Evolutionary conservation across 2,888 invertebrate species (phyloP).

Genomic region (Lottia gigantea): DNA sequence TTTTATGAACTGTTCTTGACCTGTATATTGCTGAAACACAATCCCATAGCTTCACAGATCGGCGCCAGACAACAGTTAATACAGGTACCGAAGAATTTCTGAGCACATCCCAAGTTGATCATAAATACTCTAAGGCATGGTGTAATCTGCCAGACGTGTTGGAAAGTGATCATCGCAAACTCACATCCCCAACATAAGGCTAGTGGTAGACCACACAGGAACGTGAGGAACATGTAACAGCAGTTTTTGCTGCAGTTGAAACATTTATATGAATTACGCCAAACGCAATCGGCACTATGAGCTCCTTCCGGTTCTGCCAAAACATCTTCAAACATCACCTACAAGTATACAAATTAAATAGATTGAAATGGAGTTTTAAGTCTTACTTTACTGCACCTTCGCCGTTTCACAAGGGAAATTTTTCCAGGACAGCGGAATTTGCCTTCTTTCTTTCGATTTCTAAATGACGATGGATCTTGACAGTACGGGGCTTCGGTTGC

Average conservation of each 20-base stretch:
- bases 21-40: constrained; percentile 36
- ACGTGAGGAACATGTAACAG: constrained; percentile 77
- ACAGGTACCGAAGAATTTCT: constrained; percentile 65
- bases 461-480: too few relatives aligned
- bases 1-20: constrained; percentile 23
- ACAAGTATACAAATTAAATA: not conserved
- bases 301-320: constrained; percentile 48
- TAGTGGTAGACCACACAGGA: constrained; percentile 76
- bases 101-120: constrained; percentile 69
- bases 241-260: constrained; percentile 76
- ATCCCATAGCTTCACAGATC: constrained; percentile 73
- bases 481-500: too few relatives aligned
- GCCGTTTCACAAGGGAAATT: too few relatives aligned
- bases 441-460: too few relatives aligned
- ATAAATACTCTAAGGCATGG: constrained; percentile 77
- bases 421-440: too few relatives aligned
- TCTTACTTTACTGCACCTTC: too few relatives aligned
- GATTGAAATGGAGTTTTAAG: too few relatives aligned
- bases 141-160: constrained; percentile 79
- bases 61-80: constrained; percentile 73
- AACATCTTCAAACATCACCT: constrained; percentile 71
- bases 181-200: constrained; percentile 72
- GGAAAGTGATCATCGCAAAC: constrained; percentile 71
- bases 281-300: constrained; percentile 75
- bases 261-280: constrained; percentile 75